Base-by-base conservation (phyloP, 2,113 vertebrate genomes). In the Motacilla alba region DNA sequence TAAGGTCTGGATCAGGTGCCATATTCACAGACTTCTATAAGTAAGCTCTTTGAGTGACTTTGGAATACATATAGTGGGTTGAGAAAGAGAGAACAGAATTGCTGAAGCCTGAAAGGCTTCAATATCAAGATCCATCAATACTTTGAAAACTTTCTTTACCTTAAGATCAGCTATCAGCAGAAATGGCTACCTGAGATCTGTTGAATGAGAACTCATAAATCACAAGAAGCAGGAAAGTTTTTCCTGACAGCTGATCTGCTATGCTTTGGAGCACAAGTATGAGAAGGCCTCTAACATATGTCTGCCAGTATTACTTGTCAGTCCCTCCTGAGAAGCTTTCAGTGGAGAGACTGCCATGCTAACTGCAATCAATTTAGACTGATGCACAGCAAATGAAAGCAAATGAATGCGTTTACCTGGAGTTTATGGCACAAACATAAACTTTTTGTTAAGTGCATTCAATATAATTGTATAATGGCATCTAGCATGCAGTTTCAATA, bases 141-240 rank as follows among this genome's bases (percentile, higher is more conserved):
- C 73, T 92, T 94, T 83, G 67, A 82, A 91, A 89, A 47, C 5
- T 95, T 91, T 56, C 43, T 89, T 85, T 95, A 91, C 68, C 39
- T 63, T 74, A 83, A 75, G 73, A 77, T 89, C 69, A 62, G 23
- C 67, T 76, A 52, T 80, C 58, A 66, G 72, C 83, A 90, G 52
- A 92, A 96, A 89, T 59, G 28, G 50, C 43, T 95, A 66, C 50
- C 59, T 90, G 47, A 87, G 62, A 64, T 82, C 84, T 78, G 26
- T 52, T 83, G 84, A 87, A 87, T 66, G 63, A 76, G 53, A 87
- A 62, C 37, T 44, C 59, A 88, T 84, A 94, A 89, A 95, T 95
- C 80, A 90, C 21, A 44, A 43, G 33, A 73, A 46, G 37, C 28
- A 81, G 49, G 39, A 79, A 91, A 64, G 41, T 86, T 91, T 46